Base-by-base conservation (phyloP, 1,140 invertebrate genomes). In the Bombus pyrosoma region DNA sequence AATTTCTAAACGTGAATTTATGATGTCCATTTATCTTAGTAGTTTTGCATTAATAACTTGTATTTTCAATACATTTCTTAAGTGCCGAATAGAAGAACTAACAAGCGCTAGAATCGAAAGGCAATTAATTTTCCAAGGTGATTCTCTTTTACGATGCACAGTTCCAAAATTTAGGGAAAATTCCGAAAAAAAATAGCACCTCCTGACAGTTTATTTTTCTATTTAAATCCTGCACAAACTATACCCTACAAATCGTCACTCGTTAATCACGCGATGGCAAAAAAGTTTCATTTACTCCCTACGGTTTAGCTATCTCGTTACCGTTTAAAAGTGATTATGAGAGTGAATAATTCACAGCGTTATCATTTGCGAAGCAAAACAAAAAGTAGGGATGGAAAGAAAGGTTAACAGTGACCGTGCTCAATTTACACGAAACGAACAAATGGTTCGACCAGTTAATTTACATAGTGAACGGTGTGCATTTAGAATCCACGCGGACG, bases 401-500 rank as follows among this genome's bases (percentile, higher is more conserved):
- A 68, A 37, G 59, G 78, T 53, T 81, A 85, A 76, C 83, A 64
- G 87, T 83, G 72, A 89, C 85, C 37, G 77, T 71, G 74, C 64
- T 57, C 88, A 74, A 89, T 86, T 89, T 86, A 41, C 43, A 43
- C 71, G 71, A 53, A 74, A 32, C 88, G 84, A 84, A 83, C 88
- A 80, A 89, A 89, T 76, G 83, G 84, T 25, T 81, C 71, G 37
- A 32, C 53, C 75, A 71, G 69, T 77, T 59, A 76, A 86, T 89
- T 89, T 89, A 68, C 80, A 89, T 81, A 80, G 76, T 41, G 59
- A 75, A 62, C 74, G 79, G 10, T 6, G 83, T 64, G 83, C 87
- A 80, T 89, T 89, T 89, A 74, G 84, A 79, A 89, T 89, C 84
- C 71, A 76, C 64, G 57, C n/a, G 47, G 69, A 28, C 81, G 72